Percentiles rank a stretch among this genome's conserved stretches.
phyloP scores from a whole-genome alignment of 2,888 invertebrate species.

The Taenaris catops region DNA sequence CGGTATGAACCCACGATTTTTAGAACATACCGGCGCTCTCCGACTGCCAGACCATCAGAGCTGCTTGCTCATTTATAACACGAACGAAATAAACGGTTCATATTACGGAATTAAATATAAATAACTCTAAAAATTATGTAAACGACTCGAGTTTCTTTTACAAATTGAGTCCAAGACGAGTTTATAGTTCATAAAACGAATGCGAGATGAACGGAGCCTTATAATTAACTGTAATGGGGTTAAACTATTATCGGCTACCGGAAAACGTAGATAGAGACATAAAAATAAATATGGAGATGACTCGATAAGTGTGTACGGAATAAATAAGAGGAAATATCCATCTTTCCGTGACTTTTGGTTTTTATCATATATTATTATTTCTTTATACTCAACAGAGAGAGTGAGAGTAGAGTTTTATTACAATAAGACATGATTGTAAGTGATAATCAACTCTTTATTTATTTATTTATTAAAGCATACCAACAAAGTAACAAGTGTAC shows the following conservation, averaged over 20 bases:
- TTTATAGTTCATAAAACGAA: constrained; percentile 73
- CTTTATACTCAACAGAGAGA: no score
- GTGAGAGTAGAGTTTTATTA: no score
- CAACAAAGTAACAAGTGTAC: no score
- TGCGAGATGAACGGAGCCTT: constrained; percentile 59
- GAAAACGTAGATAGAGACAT: constrained; percentile 74
- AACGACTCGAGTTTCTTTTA: constrained; percentile 53
- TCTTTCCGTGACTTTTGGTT: not conserved
- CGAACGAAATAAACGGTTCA: constrained; percentile 18
- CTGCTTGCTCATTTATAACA: no score
- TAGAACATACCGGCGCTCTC: no score
- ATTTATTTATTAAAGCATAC: no score
- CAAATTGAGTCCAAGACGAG: constrained; percentile 61
- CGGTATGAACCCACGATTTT: no score
- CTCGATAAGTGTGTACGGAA: constrained; percentile 62
- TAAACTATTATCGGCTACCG: constrained; percentile 76
- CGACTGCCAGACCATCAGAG: no score
- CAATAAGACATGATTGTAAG: no score
- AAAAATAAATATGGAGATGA: constrained; percentile 73
- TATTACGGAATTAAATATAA: constrained; percentile 29
- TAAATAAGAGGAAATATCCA: constrained; percentile 49
- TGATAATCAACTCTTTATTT: no score
- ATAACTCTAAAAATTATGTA: constrained; percentile 52
- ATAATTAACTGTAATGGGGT: constrained; percentile 75
- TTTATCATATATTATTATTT: no score